Percentiles rank a stretch among this genome's conserved stretches.
phyloP scores from a whole-genome alignment of 2,113 vertebrate species.

The Uropsilus gracilis region DNA sequence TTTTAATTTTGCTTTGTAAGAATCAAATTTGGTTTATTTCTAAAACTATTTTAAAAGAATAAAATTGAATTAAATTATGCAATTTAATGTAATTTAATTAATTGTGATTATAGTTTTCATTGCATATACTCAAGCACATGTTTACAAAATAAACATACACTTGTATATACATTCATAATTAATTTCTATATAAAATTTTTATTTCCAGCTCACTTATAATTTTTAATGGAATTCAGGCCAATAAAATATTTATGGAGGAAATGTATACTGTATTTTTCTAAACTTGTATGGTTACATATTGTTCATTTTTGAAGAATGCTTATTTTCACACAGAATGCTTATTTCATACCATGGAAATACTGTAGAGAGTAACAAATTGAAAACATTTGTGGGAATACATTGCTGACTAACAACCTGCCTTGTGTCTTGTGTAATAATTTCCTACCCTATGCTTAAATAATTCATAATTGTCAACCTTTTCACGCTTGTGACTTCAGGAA shows the following conservation, averaged over 20 bases:
- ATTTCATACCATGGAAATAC: background rate
- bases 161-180: background rate
- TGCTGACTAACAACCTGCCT: background rate
- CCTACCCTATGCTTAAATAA: background rate
- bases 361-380: background rate
- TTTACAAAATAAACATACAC: background rate
- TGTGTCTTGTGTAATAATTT: background rate
- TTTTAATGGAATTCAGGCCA: background rate
- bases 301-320: background rate
- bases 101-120: background rate
- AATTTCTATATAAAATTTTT: background rate
- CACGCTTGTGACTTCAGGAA: background rate
- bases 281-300: background rate
- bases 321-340: background rate
- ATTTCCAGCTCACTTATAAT: conserved; percentile 25
- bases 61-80: background rate
- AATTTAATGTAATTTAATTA: conserved; percentile 1
- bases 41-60: background rate
- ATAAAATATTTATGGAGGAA: background rate
- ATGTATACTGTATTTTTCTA: background rate
- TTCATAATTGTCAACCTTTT: background rate
- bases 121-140: background rate
- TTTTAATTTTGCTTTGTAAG: background rate
- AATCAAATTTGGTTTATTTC: background rate
- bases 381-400: background rate